phyloP scores from a whole-genome alignment of 1,140 invertebrate genomes.

The Prorops nasuta region DNA sequence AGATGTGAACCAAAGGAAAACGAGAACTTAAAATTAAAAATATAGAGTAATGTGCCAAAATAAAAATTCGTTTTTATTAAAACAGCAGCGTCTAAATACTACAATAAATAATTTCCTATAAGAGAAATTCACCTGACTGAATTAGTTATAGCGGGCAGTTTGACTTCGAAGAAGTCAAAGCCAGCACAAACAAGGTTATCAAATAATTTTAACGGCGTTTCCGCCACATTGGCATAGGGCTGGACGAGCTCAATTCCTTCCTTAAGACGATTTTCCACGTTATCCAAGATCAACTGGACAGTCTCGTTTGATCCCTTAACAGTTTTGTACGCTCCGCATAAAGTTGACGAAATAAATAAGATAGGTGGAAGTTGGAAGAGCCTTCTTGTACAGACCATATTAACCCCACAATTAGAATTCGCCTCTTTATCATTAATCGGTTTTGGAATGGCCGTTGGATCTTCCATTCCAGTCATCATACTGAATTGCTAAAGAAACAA shows the following conservation, averaged over 20 bases:
- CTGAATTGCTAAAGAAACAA: conserved; percentile 35
- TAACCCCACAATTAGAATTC: conserved; percentile 2
- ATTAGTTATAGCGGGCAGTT: conserved; percentile 50
- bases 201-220: conserved; percentile 53
- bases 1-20: too few species aligned
- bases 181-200: conserved; percentile 54
- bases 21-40: too few species aligned
- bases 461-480: conserved; percentile 28
- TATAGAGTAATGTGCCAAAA: too few species aligned
- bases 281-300: conserved; percentile 25
- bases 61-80: too few species aligned
- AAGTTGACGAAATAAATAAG: conserved; percentile 18
- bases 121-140: background rate
- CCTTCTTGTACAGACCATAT: conserved; percentile 21
- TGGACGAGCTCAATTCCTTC: conserved; percentile 30
- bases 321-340: conserved; percentile 28
- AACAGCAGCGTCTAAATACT: too few species aligned
- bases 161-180: conserved; percentile 55
- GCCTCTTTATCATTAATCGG: background rate
- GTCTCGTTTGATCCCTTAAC: conserved; percentile 33
- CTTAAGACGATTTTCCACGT: conserved; percentile 30
- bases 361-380: conserved; percentile 30
- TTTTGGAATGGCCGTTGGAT: conserved; percentile 15
- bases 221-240: conserved; percentile 36
- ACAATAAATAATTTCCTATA: background rate